Evolutionary conservation across 2,888 invertebrate species (phyloP).

Genomic region (Dicranocentrus wangi): DNA sequence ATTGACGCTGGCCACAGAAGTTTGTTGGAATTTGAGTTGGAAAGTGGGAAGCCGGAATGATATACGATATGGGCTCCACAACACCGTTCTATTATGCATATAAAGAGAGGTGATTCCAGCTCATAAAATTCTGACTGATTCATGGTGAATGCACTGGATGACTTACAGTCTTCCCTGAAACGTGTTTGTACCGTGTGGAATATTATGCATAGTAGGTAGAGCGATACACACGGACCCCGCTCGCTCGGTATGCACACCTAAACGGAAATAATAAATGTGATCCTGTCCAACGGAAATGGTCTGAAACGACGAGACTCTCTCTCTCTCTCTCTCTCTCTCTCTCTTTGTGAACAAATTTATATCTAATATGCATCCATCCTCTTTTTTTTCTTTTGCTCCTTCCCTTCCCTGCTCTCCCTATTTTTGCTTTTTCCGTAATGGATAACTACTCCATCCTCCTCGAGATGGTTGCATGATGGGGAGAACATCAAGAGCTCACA

Average conservation of each 20-base stretch:
- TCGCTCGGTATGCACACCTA: neutral
- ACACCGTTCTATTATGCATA: slow-evolving; percentile 26
- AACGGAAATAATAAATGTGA: slow-evolving; percentile 26
- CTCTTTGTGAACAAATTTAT: slow-evolving; percentile 6
- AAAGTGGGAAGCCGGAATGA: neutral
- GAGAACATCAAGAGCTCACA: slow-evolving; percentile 14
- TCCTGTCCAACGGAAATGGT: slow-evolving; percentile 44
- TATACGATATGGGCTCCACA: slow-evolving; percentile 1
- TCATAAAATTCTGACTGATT: slow-evolving; percentile 50
- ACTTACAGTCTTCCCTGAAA: neutral
- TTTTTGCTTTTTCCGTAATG: no score
- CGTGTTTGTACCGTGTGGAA: no score
- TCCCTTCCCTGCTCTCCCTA: neutral
- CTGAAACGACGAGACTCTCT: slow-evolving; percentile 29
- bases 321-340: neutral
- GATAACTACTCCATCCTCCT: no score
- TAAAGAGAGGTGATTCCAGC: slow-evolving; percentile 19
- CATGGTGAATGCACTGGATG: slow-evolving; percentile 34
- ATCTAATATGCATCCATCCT: slow-evolving; percentile 4
- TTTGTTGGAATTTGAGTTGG: no score
- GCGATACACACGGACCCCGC: no score
- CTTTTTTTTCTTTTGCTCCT: no score
- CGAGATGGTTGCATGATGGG: slow-evolving; percentile 14
- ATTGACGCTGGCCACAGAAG: neutral
- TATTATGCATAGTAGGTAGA: no score